phyloP scores from a whole-genome alignment of 2,797 vertebrate species.

The Stomatorhinus walkeri region DNA sequence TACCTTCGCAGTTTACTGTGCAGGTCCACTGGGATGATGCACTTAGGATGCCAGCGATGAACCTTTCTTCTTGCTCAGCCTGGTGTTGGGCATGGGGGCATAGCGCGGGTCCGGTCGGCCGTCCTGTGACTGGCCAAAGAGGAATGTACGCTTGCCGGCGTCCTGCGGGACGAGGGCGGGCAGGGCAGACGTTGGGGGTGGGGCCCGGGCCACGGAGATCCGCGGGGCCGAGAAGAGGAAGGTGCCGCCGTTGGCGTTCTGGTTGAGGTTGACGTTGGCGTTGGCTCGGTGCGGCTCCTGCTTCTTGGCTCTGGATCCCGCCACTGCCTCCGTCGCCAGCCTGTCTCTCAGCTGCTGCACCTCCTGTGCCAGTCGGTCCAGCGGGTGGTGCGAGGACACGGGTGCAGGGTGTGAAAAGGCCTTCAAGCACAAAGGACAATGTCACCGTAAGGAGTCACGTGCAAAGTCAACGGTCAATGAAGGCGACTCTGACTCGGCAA shows the following conservation, averaged over 20 bases:
- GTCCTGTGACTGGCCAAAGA: conserved; percentile 55
- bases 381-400: conserved; percentile 56
- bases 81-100: conserved; percentile 44
- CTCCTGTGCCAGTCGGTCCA: conserved; percentile 62
- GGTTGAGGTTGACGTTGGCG: conserved; percentile 58
- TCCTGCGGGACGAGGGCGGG: conserved; percentile 41
- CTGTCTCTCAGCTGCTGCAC: conserved; percentile 61
- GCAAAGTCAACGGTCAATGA: background rate
- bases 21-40: background rate
- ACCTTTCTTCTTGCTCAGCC: conserved; percentile 54
- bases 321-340: conserved; percentile 44
- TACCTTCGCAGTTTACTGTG: background rate
- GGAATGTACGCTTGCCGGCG: conserved; percentile 60
- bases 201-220: conserved; percentile 31
- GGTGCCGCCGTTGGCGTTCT: conserved; percentile 63
- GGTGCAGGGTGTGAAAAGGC: conserved; percentile 61
- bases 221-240: conserved; percentile 59
- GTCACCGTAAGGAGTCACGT: background rate
- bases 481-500: background rate
- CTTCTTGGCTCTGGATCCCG: conserved; percentile 39
- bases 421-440: conserved; percentile 26
- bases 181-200: conserved; percentile 1
- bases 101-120: conserved; percentile 43
- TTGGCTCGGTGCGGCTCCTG: conserved; percentile 38
- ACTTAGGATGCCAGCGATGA: conserved; percentile 49